Conservation (phyloP, 2,113 vertebrate species). For the Gallinago paraguaiae region DNA sequence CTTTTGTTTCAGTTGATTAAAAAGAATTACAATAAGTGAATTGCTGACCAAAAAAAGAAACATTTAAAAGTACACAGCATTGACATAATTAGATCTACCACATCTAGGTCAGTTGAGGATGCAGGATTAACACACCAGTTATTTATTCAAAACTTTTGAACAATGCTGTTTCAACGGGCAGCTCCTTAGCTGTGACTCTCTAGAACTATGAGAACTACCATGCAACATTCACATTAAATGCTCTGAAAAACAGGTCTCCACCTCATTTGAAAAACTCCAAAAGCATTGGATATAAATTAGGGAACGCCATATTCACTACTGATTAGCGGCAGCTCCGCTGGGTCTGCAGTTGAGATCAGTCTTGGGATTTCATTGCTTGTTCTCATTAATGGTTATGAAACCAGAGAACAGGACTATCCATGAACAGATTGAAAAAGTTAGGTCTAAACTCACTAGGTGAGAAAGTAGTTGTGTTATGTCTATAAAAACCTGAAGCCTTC, state of each 20-base stretch:
- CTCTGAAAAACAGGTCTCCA: background rate
- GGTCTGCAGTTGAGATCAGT: background rate
- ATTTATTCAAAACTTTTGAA: conserved; percentile 56
- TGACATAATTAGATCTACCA: conserved; percentile 54
- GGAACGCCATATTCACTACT: background rate
- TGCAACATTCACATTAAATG: background rate
- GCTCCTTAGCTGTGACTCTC: background rate
- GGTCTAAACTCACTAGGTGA: background rate
- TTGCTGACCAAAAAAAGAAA: background rate
- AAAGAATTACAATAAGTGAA: background rate
- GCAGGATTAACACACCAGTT: conserved; percentile 6
- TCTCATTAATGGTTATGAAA: background rate
- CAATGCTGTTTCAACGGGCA: background rate
- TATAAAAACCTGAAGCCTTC: background rate
- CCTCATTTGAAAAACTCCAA: background rate
- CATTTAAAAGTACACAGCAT: background rate
- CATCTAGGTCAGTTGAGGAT: conserved; percentile 49
- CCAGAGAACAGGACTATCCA: background rate
- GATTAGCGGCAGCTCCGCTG: background rate
- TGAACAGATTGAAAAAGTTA: background rate
- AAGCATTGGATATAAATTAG: background rate
- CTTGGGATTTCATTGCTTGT: background rate
- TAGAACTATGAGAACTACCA: background rate
- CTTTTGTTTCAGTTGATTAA: background rate
- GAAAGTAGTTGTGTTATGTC: background rate